These are phyloP conservation scores for Drosophila atripex DNA, from an alignment of 2,888 invertebrate species.

Conservation along the genomic window DNA sequence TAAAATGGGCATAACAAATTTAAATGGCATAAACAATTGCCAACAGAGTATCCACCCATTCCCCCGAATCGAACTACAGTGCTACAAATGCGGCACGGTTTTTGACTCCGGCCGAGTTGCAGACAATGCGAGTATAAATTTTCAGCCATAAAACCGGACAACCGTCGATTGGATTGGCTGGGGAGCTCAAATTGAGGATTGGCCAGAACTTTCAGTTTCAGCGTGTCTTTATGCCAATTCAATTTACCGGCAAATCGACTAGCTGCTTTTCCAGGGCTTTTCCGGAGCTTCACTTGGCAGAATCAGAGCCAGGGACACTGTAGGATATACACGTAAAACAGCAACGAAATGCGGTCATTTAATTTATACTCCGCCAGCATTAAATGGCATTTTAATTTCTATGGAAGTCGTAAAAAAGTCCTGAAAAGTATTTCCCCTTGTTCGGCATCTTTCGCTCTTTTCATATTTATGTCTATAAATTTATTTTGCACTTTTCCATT, in stretches of 20 bases:
- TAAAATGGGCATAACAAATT: constrained; percentile 58
- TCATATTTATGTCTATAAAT: constrained; percentile 52
- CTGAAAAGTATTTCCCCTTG: constrained; percentile 19
- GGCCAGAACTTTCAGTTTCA: constrained; percentile 34
- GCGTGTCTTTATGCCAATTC: constrained; percentile 50
- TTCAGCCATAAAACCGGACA: constrained; percentile 38
- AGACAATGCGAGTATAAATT: constrained; percentile 24
- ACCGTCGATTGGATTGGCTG: constrained; percentile 14
- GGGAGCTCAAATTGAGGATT: constrained; percentile 34
- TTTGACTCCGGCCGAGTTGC: constrained; percentile 29
- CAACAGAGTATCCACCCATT: constrained; percentile 28
- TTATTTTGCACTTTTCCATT: constrained; percentile 45
- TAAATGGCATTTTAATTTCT: constrained; percentile 62
- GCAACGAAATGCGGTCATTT: constrained; percentile 36
- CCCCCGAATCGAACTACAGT: constrained; percentile 1
- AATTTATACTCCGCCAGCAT: constrained; percentile 45
- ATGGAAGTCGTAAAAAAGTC: constrained; percentile 48
- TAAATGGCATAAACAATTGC: constrained; percentile 57
- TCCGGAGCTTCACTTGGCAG: background rate
- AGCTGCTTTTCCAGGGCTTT: background rate
- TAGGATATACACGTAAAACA: constrained; percentile 42
- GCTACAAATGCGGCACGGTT: constrained; percentile 33
- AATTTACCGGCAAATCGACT: constrained; percentile 46
- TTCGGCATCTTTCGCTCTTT: constrained; percentile 4
- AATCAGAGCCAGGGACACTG: constrained; percentile 12